These are phyloP conservation scores for Eulemur mongoz DNA, from an alignment of 2,797 vertebrate species.

Conservation along the genomic window DNA sequence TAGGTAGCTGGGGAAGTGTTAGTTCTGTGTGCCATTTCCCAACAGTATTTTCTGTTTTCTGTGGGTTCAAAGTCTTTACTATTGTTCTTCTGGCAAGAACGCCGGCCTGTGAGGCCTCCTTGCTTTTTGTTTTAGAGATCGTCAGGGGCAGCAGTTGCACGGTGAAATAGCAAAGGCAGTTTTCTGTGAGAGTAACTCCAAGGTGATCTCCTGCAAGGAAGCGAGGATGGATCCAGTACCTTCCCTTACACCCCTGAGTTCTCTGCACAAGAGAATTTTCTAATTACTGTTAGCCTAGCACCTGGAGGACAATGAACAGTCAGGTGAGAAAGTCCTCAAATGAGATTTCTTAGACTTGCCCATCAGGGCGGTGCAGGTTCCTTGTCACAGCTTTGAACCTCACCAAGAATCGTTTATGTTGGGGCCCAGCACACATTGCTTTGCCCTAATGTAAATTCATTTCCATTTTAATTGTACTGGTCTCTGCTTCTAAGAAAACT, in stretches of 20 bases:
- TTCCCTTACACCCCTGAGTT: not conserved
- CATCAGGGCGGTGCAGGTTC: fast-evolving
- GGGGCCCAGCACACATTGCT: not conserved
- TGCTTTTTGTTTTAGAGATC: not conserved
- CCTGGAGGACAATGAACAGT: not conserved
- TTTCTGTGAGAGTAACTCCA: not conserved
- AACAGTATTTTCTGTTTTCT: not conserved
- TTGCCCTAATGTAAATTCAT: not conserved
- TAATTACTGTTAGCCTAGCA: no score
- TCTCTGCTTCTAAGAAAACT: not conserved
- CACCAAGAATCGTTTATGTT: not conserved
- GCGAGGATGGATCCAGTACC: no score
- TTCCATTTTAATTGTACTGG: not conserved
- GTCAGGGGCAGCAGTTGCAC: not conserved
- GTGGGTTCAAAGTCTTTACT: not conserved
- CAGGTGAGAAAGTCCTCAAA: not conserved
- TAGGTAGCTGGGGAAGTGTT: not conserved
- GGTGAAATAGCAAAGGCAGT: not conserved
- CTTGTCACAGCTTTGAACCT: not conserved
- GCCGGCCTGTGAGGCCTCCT: not conserved
- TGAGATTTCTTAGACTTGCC: not conserved
- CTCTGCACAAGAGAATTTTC: not conserved
- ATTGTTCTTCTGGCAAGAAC: not conserved
- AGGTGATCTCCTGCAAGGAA: fast-evolving
- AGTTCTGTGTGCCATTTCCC: not conserved